Conservation (phyloP, 2,113 vertebrate species). For the Ceyx melanurus region DNA sequence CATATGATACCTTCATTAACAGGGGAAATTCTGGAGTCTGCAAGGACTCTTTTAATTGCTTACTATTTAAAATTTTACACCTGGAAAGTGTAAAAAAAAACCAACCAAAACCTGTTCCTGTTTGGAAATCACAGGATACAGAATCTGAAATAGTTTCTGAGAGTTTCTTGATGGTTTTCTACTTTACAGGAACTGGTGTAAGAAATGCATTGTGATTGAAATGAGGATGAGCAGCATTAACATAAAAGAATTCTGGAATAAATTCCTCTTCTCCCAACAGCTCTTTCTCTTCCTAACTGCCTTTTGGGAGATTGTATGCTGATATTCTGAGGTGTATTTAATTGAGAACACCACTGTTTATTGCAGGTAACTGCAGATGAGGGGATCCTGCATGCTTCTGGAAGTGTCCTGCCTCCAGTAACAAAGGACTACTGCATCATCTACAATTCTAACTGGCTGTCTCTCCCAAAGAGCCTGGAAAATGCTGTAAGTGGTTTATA, state of each 20-base stretch:
- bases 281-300: not conserved
- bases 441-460: conserved; percentile 82
- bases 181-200: not conserved
- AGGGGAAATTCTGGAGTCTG: not conserved
- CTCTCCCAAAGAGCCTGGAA: conserved; percentile 76
- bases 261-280: not conserved
- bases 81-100: not conserved
- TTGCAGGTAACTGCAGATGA: conserved; percentile 82
- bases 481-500: conserved; percentile 81
- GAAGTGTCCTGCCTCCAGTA: not conserved
- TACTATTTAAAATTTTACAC: not conserved
- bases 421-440: conserved; percentile 86
- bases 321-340: not conserved
- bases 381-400: conserved; percentile 82
- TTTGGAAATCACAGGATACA: not conserved
- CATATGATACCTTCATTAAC: not conserved
- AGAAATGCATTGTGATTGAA: not conserved
- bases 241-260: not conserved
- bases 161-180: not conserved
- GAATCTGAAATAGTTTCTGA: not conserved
- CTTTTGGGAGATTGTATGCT: not conserved
- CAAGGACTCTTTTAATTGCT: not conserved
- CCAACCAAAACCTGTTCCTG: no score
- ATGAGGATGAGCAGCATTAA: not conserved
- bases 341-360: not conserved